Conservation (phyloP, 2,888 invertebrate genomes). For the Elegia similella region DNA sequence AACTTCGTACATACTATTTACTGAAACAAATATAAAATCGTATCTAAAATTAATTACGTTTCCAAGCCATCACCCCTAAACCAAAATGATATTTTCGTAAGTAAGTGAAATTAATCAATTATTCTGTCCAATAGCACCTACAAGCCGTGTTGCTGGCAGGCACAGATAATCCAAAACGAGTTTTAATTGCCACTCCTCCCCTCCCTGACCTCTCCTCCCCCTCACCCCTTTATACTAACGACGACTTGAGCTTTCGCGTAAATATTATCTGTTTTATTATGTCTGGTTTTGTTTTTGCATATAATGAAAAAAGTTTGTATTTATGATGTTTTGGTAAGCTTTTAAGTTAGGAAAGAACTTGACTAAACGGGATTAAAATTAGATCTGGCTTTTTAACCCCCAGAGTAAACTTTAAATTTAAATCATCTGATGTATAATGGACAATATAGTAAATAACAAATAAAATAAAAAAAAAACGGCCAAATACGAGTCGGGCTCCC, state of each 20-base stretch:
- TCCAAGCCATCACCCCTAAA: neutral
- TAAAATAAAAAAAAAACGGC: too few species aligned
- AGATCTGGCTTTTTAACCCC: too few species aligned
- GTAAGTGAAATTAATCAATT: conserved; percentile 21
- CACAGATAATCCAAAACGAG: conserved; percentile 26
- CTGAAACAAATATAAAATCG: neutral
- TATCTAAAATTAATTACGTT: neutral
- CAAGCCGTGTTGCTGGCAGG: conserved; percentile 17
- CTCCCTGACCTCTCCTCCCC: conserved; percentile 9
- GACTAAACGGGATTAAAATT: too few species aligned
- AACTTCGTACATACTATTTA: too few species aligned
- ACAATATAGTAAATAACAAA: too few species aligned
- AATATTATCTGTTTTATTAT: conserved; percentile 10
- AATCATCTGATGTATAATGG: too few species aligned
- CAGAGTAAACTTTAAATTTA: too few species aligned
- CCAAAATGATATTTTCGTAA: conserved; percentile 15
- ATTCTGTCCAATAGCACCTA: conserved; percentile 24
- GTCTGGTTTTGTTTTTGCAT: conserved; percentile 1
- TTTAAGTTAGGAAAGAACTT: too few species aligned
- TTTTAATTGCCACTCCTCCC: conserved; percentile 24
- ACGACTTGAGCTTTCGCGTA: conserved; percentile 12
- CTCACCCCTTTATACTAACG: conserved; percentile 18
- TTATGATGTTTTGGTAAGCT: neutral
- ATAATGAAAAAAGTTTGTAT: conserved; percentile 4
- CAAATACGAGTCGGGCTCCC: too few species aligned